Percentiles rank a stretch among this genome's conserved stretches.
phyloP scores from a whole-genome alignment of 2,888 invertebrate genomes.

The Drosophila ustulata region DNA sequence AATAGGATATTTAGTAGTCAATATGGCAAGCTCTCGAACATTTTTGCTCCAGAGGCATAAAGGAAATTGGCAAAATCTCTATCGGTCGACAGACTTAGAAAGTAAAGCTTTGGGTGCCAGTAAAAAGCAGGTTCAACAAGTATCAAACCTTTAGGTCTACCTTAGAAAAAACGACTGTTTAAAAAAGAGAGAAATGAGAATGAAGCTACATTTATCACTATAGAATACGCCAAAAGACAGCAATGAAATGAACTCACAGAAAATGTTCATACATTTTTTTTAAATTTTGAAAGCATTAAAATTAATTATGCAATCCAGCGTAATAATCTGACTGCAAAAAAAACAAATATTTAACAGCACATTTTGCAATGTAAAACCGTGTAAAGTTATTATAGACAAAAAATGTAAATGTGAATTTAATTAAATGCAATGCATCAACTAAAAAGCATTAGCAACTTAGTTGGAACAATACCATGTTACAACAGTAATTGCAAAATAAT shows the following conservation, averaged over 20 bases:
- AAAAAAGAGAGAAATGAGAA: slow-evolving; percentile 25
- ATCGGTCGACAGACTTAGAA: neutral
- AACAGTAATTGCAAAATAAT: slow-evolving; percentile 17
- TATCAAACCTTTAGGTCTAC: slow-evolving; percentile 12
- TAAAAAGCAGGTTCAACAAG: slow-evolving; percentile 52
- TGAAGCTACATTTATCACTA: neutral
- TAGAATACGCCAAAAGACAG: neutral
- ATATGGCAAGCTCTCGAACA: neutral
- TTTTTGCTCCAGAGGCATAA: slow-evolving; percentile 26
- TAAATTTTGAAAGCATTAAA: neutral
- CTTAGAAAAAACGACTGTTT: slow-evolving; percentile 3
- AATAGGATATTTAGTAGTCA: slow-evolving; percentile 8
- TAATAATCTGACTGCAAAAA: neutral
- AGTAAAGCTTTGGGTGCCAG: slow-evolving; percentile 2
- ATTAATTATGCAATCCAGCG: neutral
- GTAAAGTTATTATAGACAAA: slow-evolving; percentile 5
- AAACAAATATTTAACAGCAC: neutral
- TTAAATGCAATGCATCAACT: slow-evolving; percentile 15
- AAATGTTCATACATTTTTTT: neutral
- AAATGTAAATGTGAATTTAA: slow-evolving; percentile 21
- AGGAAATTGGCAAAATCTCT: slow-evolving; percentile 58
- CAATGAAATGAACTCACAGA: slow-evolving; percentile 7
- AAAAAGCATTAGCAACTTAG: slow-evolving; percentile 2
- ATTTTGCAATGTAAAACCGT: neutral
- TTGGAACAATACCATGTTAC: neutral